phyloP scores from a whole-genome alignment of 2,888 invertebrate species.

The Drosophila mayaguana region DNA sequence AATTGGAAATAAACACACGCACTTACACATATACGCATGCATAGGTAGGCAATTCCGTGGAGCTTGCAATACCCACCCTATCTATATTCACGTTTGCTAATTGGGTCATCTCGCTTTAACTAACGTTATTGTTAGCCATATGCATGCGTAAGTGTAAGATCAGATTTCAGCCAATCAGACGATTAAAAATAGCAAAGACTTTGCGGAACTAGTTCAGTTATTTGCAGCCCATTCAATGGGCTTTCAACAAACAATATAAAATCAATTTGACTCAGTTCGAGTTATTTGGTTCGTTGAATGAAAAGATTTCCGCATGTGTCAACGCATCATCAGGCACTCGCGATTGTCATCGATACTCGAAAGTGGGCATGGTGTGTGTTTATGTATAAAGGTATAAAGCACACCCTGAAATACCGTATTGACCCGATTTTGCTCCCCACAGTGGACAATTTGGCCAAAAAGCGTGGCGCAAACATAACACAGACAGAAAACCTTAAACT shows the following conservation, averaged over 20 bases:
- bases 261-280: conserved; percentile 10
- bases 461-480: neutral
- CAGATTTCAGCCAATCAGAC: neutral
- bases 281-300: conserved; percentile 30
- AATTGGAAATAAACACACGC: neutral
- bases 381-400: conserved; percentile 28
- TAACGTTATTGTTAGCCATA: neutral
- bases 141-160: neutral
- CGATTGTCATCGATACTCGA: conserved; percentile 62
- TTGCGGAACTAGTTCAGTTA: conserved; percentile 6
- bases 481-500: neutral
- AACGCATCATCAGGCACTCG: conserved; percentile 41
- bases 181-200: neutral
- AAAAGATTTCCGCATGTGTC: conserved; percentile 50
- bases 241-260: conserved; percentile 18
- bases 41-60: too few species aligned
- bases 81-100: neutral
- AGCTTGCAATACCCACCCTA: neutral
- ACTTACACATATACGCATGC: neutral
- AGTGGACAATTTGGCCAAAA: neutral
- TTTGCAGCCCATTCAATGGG: neutral
- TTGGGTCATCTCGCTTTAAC: conserved; percentile 9
- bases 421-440: conserved; percentile 68
- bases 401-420: conserved; percentile 75
- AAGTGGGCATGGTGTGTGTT: conserved; percentile 13